A percentile compares a stretch with the other conserved stretches of the same genome.
Conservation (phyloP, 1,140 invertebrate genomes). For the Artemia franciscana region DNA sequence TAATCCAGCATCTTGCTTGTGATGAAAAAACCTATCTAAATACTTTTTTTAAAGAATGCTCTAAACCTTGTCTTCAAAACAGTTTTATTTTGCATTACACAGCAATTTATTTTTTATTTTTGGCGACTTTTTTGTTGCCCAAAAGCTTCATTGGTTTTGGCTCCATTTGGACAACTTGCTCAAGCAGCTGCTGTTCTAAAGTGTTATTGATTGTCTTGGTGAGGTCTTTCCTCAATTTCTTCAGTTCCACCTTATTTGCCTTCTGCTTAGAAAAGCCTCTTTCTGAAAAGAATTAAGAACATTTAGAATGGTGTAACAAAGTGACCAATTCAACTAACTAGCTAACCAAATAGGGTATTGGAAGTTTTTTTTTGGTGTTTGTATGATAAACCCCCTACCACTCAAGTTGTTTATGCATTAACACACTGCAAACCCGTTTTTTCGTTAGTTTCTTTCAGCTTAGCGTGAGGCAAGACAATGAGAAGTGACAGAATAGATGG, state of each 20-base stretch:
- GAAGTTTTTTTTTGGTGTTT: too few relatives aligned
- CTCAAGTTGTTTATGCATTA: too few relatives aligned
- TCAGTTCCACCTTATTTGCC: constrained; percentile 3
- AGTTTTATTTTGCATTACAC: background rate
- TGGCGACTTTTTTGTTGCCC: constrained; percentile 4
- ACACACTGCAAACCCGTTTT: too few relatives aligned
- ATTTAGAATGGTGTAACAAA: too few relatives aligned
- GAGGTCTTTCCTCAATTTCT: constrained; percentile 8
- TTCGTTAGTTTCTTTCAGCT: too few relatives aligned
- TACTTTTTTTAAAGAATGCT: background rate
- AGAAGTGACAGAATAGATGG: too few relatives aligned
- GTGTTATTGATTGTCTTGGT: constrained; percentile 9
- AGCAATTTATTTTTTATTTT: background rate
- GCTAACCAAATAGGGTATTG: too few relatives aligned
- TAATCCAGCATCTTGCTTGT: too few relatives aligned
- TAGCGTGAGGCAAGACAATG: too few relatives aligned
- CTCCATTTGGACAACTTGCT: constrained; percentile 6
- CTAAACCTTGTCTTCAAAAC: background rate
- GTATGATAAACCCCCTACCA: too few relatives aligned
- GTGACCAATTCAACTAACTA: too few relatives aligned
- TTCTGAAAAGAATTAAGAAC: background rate
- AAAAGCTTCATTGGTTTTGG: constrained; percentile 3
- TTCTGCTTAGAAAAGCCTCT: background rate
- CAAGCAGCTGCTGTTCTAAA: constrained; percentile 7
- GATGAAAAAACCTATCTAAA: too few relatives aligned